Percentiles rank a stretch among this genome's conserved stretches.
phyloP scores from a whole-genome alignment of 2,113 vertebrate genomes.

The Leuciscus idus region DNA sequence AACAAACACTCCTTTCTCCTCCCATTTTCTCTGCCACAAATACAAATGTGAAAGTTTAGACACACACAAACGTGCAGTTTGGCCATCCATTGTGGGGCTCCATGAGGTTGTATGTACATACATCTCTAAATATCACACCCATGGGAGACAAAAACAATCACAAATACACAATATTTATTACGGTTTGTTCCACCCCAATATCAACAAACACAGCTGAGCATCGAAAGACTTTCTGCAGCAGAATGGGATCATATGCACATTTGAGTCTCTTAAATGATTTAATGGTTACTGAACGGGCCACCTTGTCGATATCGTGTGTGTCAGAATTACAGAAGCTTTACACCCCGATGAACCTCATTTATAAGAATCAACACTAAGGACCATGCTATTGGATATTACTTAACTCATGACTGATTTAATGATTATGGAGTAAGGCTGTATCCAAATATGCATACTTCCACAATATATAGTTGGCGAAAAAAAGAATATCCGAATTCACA shows the following conservation, averaged over 20 bases:
- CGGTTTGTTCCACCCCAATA: neutral
- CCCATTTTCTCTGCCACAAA: neutral
- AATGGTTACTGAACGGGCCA: neutral
- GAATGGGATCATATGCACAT: slow-evolving; percentile 5
- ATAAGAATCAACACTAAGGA: slow-evolving; percentile 60
- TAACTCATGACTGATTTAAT: slow-evolving; percentile 70
- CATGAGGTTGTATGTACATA: slow-evolving; percentile 3
- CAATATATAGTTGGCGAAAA: neutral
- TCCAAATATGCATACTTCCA: slow-evolving; percentile 60
- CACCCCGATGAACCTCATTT: slow-evolving; percentile 52
- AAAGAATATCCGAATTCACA: neutral
- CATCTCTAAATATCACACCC: neutral
- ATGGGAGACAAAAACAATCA: neutral
- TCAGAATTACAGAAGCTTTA: slow-evolving; percentile 10
- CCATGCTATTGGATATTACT: slow-evolving; percentile 55
- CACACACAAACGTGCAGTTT: slow-evolving; percentile 18
- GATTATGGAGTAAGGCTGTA: slow-evolving; percentile 63
- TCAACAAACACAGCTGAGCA: neutral
- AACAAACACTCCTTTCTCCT: slow-evolving; percentile 2
- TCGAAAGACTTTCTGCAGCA: neutral
- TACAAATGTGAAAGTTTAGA: slow-evolving; percentile 1
- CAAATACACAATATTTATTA: slow-evolving; percentile 25
- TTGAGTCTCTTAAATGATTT: neutral
- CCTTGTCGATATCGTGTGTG: neutral
- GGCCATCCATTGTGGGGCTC: neutral